Percentiles rank a stretch among this genome's conserved stretches.
These are phyloP conservation scores for Prunella strophiata DNA, from an alignment of 2,797 vertebrate genomes.

Conservation along the genomic window DNA sequence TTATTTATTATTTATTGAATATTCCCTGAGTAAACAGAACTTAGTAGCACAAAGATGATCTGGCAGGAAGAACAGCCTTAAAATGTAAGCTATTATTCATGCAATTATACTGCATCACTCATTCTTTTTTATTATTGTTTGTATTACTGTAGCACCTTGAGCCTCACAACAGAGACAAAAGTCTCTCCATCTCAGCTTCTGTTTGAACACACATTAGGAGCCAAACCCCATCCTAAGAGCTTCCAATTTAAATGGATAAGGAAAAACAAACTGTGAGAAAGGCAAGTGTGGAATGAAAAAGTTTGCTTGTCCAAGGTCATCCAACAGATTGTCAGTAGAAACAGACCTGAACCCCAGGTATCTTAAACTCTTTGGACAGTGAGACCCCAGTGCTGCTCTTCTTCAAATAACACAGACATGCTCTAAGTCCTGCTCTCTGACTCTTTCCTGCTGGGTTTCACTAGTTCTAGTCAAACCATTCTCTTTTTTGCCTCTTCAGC, in stretches of 20 bases:
- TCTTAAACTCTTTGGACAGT: not conserved
- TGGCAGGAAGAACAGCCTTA: not conserved
- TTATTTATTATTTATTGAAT: conserved; percentile 70
- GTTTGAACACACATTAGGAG: conserved; percentile 18
- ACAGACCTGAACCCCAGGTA: not conserved
- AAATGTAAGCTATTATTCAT: conserved; percentile 41
- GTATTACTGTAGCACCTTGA: conserved; percentile 53
- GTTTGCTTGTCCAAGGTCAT: conserved; percentile 8
- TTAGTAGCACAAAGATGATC: conserved; percentile 40
- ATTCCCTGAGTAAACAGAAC: conserved; percentile 57
- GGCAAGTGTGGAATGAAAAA: not conserved
- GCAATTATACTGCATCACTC: conserved; percentile 30
- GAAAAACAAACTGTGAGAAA: not conserved
- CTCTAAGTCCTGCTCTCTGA: not conserved
- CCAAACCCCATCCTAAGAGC: not conserved
- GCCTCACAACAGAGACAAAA: not conserved
- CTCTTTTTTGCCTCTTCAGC: not conserved
- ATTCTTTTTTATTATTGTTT: conserved; percentile 39
- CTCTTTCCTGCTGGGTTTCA: not conserved
- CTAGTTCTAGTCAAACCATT: not conserved
- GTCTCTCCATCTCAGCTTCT: conserved; percentile 3
- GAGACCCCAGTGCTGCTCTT: not conserved
- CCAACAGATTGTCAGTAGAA: not conserved
- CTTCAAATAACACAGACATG: not conserved
- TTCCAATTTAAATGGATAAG: conserved; percentile 18